A percentile compares a stretch with the other conserved stretches of the same genome.
phyloP scores from a whole-genome alignment of 1,140 invertebrate genomes.

The Apis florea region DNA sequence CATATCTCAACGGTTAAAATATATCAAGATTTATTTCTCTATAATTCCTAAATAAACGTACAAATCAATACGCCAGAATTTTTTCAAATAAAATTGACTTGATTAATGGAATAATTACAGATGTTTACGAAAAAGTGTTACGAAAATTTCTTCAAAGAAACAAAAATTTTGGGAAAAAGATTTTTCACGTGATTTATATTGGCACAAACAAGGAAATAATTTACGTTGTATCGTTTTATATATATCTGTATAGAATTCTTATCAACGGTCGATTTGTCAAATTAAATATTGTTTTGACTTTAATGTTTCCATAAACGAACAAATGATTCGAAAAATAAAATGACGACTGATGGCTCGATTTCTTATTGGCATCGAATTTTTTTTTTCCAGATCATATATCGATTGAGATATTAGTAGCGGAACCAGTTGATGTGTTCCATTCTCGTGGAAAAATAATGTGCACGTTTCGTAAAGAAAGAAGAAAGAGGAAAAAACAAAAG shows the following conservation, averaged over 20 bases:
- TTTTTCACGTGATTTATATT: neutral
- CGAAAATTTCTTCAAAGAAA: no score
- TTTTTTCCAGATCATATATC: conserved; percentile 2
- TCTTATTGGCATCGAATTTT: neutral
- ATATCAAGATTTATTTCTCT: neutral
- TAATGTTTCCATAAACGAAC: neutral
- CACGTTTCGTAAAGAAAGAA: neutral
- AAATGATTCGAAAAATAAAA: neutral
- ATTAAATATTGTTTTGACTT: neutral
- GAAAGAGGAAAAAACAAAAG: neutral
- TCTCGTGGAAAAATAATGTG: conserved; percentile 21
- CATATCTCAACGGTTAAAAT: neutral
- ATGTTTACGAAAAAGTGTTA: no score
- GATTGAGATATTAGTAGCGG: conserved; percentile 31
- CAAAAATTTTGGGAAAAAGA: neutral
- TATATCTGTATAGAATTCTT: neutral
- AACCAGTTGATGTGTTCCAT: conserved; percentile 25
- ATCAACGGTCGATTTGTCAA: neutral
- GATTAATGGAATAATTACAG: no score
- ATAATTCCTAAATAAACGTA: neutral
- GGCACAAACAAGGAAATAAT: neutral
- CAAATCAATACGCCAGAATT: neutral
- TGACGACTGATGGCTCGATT: neutral
- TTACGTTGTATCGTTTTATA: neutral
- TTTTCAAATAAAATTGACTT: no score